Evolutionary conservation across 2,888 invertebrate genomes (phyloP).

Genomic region (Taenaris catops): DNA sequence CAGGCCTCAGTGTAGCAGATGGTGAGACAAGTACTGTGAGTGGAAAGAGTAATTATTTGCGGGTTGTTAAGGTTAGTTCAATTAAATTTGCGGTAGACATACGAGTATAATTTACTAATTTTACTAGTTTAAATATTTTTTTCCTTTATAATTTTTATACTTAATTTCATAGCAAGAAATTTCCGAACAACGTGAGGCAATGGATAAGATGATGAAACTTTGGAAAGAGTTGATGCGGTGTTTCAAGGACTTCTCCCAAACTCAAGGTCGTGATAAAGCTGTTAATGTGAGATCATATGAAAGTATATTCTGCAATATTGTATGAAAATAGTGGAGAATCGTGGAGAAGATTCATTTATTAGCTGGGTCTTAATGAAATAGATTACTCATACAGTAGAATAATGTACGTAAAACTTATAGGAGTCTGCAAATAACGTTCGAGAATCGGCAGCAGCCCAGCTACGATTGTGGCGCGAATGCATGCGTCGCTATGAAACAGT

Average conservation of each 20-base stretch:
- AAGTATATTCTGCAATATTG: too few species aligned
- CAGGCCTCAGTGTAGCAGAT: conserved; percentile 62
- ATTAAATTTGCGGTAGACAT: not conserved
- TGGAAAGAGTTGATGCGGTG: conserved; percentile 73
- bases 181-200: conserved; percentile 64
- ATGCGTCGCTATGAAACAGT: conserved; percentile 72
- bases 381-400: too few species aligned
- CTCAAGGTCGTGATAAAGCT: conserved; percentile 43
- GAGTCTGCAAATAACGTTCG: conserved; percentile 50
- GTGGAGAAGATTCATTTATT: too few species aligned
- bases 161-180: conserved; percentile 61
- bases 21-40: conserved; percentile 61
- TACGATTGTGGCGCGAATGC: conserved; percentile 68
- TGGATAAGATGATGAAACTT: conserved; percentile 74
- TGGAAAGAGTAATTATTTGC: conserved; percentile 59
- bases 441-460: conserved; percentile 61
- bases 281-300: conserved; percentile 48
- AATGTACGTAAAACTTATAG: too few species aligned
- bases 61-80: conserved; percentile 59
- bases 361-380: too few species aligned
- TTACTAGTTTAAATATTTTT: too few species aligned
- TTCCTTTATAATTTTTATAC: too few species aligned
- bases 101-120: too few species aligned
- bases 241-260: conserved; percentile 58
- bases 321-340: too few species aligned